Conservation (phyloP, 2,797 vertebrate species). For the Philypnodon macrostomus region DNA sequence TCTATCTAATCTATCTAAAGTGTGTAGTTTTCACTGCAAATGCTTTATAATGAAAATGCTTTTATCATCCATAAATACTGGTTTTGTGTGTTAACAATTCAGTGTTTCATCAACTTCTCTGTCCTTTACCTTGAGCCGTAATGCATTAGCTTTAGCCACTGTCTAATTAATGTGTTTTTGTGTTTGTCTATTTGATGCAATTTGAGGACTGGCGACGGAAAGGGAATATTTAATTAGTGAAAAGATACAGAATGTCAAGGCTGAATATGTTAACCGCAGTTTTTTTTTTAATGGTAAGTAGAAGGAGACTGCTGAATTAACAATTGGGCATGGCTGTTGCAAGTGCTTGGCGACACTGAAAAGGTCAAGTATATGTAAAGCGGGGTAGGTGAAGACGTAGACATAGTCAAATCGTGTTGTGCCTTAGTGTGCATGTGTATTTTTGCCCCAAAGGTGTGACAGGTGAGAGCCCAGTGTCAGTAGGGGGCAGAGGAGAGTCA, state of each 20-base stretch:
- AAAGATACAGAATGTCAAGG: background rate
- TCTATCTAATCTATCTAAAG: no score
- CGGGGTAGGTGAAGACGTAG: conserved; percentile 2
- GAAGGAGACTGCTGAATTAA: background rate
- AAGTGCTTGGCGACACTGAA: conserved; percentile 9
- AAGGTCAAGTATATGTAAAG: conserved; percentile 31
- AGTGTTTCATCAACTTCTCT: background rate
- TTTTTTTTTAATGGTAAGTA: background rate
- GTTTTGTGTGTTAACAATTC: background rate
- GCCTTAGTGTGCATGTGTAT: background rate
- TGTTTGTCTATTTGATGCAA: conserved; percentile 1
- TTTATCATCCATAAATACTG: background rate
- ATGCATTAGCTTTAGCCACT: background rate
- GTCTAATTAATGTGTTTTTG: conserved; percentile 3
- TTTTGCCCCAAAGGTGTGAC: background rate
- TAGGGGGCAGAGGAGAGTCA: background rate
- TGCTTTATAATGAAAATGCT: background rate
- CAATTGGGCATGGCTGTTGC: conserved; percentile 3
- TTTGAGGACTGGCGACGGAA: background rate
- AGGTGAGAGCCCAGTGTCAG: background rate
- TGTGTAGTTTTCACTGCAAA: background rate
- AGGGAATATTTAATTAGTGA: background rate
- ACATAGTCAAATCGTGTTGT: background rate
- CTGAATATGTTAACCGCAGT: conserved; percentile 4
- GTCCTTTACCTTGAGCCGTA: conserved; percentile 4